These are phyloP conservation scores for Cuculus canorus DNA, from an alignment of 2,797 vertebrate genomes.

Conservation along the genomic window DNA sequence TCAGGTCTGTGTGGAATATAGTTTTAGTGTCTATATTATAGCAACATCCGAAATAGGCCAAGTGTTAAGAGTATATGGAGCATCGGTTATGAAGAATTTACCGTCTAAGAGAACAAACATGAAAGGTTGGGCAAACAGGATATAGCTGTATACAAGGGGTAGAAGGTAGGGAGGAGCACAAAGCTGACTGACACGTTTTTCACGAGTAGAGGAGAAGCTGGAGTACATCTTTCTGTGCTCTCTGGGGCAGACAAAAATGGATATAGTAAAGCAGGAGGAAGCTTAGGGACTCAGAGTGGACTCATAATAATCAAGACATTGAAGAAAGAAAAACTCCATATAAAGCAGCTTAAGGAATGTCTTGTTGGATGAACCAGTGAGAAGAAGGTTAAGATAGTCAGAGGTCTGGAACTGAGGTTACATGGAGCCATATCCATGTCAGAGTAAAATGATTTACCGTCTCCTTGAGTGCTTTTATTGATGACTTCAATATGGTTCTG, in stretches of 20 bases:
- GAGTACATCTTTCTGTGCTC: not conserved
- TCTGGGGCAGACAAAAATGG: not conserved
- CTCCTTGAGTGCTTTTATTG: not conserved
- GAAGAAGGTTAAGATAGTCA: not conserved
- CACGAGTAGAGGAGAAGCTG: not conserved
- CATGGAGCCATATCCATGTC: not conserved
- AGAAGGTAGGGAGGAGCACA: not conserved
- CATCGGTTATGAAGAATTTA: not conserved
- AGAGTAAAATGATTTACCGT: not conserved
- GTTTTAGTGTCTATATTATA: not conserved
- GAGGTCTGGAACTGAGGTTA: not conserved
- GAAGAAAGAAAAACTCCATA: not conserved
- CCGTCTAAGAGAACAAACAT: not conserved
- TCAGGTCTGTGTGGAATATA: not conserved
- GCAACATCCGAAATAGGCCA: not conserved
- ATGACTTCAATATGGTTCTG: not conserved
- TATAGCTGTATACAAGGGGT: not conserved
- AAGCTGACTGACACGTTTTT: slow-evolving; percentile 8
- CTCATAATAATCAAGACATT: not conserved
- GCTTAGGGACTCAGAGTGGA: not conserved
- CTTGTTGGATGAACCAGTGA: not conserved
- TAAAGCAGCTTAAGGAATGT: not conserved
- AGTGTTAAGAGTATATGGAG: not conserved
- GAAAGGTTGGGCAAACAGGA: not conserved
- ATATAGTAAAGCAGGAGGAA: not conserved